These are phyloP conservation scores for Gymnogyps californianus DNA, from an alignment of 2,113 vertebrate species.

Conservation along the genomic window DNA sequence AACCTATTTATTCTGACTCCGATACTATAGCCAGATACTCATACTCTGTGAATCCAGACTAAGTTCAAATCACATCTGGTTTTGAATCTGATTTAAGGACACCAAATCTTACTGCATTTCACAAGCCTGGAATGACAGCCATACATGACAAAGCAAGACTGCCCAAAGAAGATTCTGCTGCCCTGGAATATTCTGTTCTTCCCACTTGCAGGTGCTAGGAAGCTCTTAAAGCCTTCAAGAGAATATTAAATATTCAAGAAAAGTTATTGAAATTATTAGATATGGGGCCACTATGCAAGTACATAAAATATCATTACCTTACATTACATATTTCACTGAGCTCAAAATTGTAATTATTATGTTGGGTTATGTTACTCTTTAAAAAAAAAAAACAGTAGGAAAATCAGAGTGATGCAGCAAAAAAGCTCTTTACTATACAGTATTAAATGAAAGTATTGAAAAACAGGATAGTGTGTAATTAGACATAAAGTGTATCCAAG, in stretches of 20 bases:
- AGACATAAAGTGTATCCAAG: conserved; percentile 16
- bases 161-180: neutral
- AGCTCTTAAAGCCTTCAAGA: neutral
- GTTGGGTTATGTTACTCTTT: neutral
- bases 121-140: neutral
- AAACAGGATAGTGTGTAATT: conserved; percentile 10
- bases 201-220: neutral
- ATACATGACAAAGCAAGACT: neutral
- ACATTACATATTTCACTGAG: conserved; percentile 5
- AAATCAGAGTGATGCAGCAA: conserved; percentile 24
- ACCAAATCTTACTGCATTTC: neutral
- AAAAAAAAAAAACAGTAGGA: neutral
- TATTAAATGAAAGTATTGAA: conserved; percentile 1
- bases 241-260: neutral
- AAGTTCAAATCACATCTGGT: neutral
- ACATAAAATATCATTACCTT: neutral
- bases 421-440: neutral
- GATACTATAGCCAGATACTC: neutral
- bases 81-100: neutral
- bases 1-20: neutral
- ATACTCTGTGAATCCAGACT: neutral
- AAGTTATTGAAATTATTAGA: neutral
- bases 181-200: neutral
- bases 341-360: conserved; percentile 23
- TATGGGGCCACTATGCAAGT: neutral